These are phyloP conservation scores for Pseudochirops corinnae DNA, from an alignment of 2,797 vertebrate genomes.

Conservation along the genomic window DNA sequence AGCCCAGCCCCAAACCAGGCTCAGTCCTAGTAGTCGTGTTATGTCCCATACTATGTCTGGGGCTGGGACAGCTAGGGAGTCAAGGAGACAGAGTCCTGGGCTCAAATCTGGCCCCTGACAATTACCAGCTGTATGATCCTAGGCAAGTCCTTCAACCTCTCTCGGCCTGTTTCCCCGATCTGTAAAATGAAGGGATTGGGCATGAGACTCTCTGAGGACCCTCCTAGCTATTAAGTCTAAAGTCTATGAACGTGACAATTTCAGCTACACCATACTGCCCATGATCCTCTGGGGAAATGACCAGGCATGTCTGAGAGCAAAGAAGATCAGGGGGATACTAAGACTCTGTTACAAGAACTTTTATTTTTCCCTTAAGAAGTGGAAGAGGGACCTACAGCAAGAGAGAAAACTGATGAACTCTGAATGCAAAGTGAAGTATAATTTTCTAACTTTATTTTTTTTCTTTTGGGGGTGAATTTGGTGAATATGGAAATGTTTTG, in stretches of 20 bases:
- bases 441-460: too few relatives aligned
- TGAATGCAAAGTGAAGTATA: too few relatives aligned
- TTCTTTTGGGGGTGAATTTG: too few relatives aligned
- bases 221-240: background rate
- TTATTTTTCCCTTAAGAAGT: too few relatives aligned
- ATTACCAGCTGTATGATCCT: background rate
- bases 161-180: background rate
- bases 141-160: background rate
- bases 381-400: too few relatives aligned
- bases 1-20: background rate
- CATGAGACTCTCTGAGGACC: background rate
- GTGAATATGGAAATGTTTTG: too few relatives aligned
- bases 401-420: too few relatives aligned
- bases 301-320: background rate
- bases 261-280: background rate
- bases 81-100: background rate
- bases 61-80: background rate
- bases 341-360: background rate
- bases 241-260: background rate
- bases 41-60: background rate
- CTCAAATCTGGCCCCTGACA: background rate
- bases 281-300: background rate
- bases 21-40: background rate
- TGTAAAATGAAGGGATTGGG: background rate
- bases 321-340: background rate